Evolutionary conservation across 2,888 invertebrate species (phyloP), one percentile per base, ranked within the genome.

Genomic region (Gordius sp.): DNA sequence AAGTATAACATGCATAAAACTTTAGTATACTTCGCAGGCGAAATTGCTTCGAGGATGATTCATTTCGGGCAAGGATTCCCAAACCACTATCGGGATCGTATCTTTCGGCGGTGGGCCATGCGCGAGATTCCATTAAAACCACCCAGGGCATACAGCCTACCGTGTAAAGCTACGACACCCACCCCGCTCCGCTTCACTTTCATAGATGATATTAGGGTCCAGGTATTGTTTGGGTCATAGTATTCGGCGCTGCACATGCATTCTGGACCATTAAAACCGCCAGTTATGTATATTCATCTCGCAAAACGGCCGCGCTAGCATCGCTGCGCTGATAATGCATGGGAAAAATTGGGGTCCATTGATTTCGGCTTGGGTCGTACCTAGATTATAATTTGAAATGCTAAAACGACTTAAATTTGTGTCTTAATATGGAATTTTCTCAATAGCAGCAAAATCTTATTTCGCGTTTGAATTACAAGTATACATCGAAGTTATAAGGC

Each of bases 261-360:
- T 63, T 79, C 77, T 61, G 76, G 75, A 0, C 82, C 82, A 64
- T 81, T 79, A 69, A 81, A 81, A 23, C 82, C 82, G 8, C 87
- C 81, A n/a, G n/a, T n/a, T n/a, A n/a, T n/a, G n/a, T n/a, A n/a
- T n/a, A n/a, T n/a, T n/a, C n/a, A n/a, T n/a, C n/a, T n/a, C n/a
- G n/a, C n/a, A n/a, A n/a, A 0, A 76, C 74, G 0, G 78, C 78
- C 0, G 80, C 79, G 60, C 80, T 79, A 1, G 81, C 81, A 63
- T 82, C 82, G 0, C 81, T 81, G 8, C 82, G 72, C 63, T 77
- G 76, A 59, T 63, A 61, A 72, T 56, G 76, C 87, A 87, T 87
- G 0, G 82, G 78, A 0, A 82, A 77, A 20, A 86, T 79, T 61
- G 82, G 72, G 1, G 80, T 77, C 71, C 71, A 71, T 67, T 86